Conservation (phyloP, 2,113 vertebrate genomes). For the Gorsachius goisagi region DNA sequence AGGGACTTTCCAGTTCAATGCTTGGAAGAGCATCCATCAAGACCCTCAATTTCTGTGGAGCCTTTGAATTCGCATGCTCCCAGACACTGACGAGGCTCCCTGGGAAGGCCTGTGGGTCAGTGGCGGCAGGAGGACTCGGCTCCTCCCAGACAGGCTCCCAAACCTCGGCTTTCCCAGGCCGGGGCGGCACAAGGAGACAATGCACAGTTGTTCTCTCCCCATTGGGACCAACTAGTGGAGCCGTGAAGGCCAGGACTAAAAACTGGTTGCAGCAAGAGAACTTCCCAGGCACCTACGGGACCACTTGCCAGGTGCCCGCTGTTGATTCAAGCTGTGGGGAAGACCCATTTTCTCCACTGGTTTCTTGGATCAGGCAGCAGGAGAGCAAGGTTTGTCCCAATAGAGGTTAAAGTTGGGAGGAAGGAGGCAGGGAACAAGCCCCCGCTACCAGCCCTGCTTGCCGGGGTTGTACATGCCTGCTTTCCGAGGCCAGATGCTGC, state of each 20-base stretch:
- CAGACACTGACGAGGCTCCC: neutral
- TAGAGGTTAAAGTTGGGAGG: neutral
- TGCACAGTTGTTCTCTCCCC: neutral
- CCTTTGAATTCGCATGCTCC: neutral
- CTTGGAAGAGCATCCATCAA: neutral
- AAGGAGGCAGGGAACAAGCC: neutral
- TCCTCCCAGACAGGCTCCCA: neutral
- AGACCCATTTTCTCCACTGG: neutral
- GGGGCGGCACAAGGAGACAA: neutral
- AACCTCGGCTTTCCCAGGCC: neutral
- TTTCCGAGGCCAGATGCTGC: constrained; percentile 53
- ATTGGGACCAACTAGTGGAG: neutral
- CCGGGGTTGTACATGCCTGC: neutral
- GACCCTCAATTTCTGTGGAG: neutral
- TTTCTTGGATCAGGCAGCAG: neutral
- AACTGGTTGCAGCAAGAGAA: neutral
- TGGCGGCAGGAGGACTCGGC: neutral
- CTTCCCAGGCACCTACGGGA: neutral
- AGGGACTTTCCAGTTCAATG: constrained; percentile 23
- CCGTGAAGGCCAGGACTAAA: neutral
- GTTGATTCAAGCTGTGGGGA: neutral
- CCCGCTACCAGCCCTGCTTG: neutral
- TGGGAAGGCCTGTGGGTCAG: neutral
- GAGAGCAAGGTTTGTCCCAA: neutral
- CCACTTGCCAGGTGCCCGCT: neutral